Conservation (phyloP, 2,113 vertebrate species). For the Gadus macrocephalus region DNA sequence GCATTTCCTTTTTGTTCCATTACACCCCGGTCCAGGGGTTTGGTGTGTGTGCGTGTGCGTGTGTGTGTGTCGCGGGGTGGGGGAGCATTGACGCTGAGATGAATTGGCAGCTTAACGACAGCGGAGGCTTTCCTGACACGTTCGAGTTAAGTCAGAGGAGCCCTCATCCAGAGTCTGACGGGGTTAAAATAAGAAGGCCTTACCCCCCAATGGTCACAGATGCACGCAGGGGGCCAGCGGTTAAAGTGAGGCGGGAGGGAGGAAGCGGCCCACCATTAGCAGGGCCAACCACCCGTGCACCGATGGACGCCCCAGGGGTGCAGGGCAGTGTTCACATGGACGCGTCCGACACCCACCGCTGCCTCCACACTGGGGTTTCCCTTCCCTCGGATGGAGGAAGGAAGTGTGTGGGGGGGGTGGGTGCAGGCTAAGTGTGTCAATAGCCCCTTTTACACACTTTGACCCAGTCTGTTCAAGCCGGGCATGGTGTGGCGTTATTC, state of each 20-base stretch:
- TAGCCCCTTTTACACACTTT: no score
- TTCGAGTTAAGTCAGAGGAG: conserved; percentile 6
- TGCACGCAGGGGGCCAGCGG: conserved; percentile 47
- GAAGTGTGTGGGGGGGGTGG: background rate
- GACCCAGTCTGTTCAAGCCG: no score
- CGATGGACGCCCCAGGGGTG: background rate
- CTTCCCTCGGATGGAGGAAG: background rate
- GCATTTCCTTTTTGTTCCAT: no score
- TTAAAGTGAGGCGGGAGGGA: conserved; percentile 49
- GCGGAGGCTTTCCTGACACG: background rate
- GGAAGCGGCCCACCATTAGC: conserved; percentile 45
- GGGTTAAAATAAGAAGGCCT: conserved; percentile 24
- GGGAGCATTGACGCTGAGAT: background rate
- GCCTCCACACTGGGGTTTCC: background rate
- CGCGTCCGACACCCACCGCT: background rate
- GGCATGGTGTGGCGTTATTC: no score
- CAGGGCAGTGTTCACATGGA: conserved; percentile 13
- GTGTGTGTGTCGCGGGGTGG: background rate
- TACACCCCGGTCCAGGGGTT: no score
- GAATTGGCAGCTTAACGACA: conserved; percentile 37
- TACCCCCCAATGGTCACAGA: background rate
- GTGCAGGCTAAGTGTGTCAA: no score
- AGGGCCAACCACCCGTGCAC: conserved; percentile 42
- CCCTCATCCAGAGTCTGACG: background rate
- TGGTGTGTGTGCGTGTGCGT: no score